Evolutionary conservation across 2,888 invertebrate genomes (phyloP).

Genomic region (Sthenelais limicola): DNA sequence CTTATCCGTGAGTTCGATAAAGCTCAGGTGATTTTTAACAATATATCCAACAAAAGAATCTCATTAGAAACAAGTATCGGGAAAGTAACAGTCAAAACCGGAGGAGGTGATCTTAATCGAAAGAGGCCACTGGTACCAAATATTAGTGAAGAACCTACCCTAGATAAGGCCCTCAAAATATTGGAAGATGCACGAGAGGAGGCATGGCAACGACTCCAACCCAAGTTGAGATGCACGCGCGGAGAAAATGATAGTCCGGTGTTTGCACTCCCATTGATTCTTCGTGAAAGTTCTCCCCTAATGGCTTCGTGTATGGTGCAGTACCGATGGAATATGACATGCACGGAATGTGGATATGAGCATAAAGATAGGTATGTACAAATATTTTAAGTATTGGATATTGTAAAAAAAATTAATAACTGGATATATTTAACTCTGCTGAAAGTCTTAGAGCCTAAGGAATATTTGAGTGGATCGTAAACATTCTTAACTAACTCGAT

Average conservation of each 20-base stretch:
- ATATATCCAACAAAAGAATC: not conserved
- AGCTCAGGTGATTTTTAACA: slow-evolving; percentile 35
- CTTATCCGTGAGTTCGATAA: slow-evolving; percentile 1
- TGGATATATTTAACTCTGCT: too few species aligned
- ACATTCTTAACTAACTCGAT: too few species aligned
- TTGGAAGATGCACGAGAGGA: slow-evolving; percentile 59
- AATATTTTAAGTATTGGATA: too few species aligned
- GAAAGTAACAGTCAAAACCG: slow-evolving; percentile 42
- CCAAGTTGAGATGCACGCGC: slow-evolving; percentile 61
- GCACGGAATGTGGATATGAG: slow-evolving; percentile 45
- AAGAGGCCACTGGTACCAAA: not conserved
- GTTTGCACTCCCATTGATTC: slow-evolving; percentile 63
- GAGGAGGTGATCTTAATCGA: slow-evolving; percentile 35
- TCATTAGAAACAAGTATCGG: slow-evolving; percentile 41
- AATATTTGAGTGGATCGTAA: too few species aligned
- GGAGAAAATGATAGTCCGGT: slow-evolving; percentile 68
- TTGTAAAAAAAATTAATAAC: too few species aligned
- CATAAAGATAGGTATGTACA: slow-evolving; percentile 43
- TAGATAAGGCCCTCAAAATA: not conserved
- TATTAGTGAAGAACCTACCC: not conserved
- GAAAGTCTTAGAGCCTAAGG: too few species aligned
- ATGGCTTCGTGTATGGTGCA: slow-evolving; percentile 58
- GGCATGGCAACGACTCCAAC: slow-evolving; percentile 61
- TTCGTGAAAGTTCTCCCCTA: slow-evolving; percentile 55
- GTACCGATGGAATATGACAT: slow-evolving; percentile 57